Conservation (phyloP, 1,140 invertebrate species). For the Drosophila ercepeae region DNA sequence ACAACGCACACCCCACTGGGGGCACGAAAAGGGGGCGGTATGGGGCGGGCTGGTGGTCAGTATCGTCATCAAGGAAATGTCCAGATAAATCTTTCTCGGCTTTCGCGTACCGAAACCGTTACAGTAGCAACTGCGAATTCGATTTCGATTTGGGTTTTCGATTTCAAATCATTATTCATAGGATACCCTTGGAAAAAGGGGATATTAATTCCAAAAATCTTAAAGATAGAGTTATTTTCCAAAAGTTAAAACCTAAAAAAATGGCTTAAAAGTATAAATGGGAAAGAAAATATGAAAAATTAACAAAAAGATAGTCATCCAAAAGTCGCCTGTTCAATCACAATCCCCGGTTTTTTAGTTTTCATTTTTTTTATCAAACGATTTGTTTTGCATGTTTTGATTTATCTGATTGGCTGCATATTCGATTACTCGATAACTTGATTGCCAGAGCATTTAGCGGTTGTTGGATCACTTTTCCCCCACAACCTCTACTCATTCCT, state of each 20-base stretch:
- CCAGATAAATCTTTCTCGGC: constrained; percentile 64
- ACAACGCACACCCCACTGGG: constrained; percentile 56
- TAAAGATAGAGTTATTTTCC: neutral
- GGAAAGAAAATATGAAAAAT: neutral
- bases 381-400: constrained; percentile 76
- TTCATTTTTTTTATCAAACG: constrained; percentile 61
- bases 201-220: neutral
- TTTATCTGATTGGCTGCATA: constrained; percentile 67
- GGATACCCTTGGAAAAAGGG: neutral
- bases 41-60: neutral
- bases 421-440: constrained; percentile 47
- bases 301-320: neutral
- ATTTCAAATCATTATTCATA: constrained; percentile 27
- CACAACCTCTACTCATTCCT: neutral
- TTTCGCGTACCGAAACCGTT: constrained; percentile 51
- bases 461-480: constrained; percentile 9
- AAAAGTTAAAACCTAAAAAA: no score
- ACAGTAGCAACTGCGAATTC: constrained; percentile 68
- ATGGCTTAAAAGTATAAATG: no score
- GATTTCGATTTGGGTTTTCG: constrained; percentile 50
- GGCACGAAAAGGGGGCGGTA: neutral
- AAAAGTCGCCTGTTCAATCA: neutral
- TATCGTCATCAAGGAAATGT: constrained; percentile 64
- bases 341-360: constrained; percentile 4
- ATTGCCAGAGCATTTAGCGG: constrained; percentile 48